Evolutionary conservation across 2,888 invertebrate species (phyloP), one percentile per base, ranked within the genome.

Genomic region (Agrypnus murinus): DNA sequence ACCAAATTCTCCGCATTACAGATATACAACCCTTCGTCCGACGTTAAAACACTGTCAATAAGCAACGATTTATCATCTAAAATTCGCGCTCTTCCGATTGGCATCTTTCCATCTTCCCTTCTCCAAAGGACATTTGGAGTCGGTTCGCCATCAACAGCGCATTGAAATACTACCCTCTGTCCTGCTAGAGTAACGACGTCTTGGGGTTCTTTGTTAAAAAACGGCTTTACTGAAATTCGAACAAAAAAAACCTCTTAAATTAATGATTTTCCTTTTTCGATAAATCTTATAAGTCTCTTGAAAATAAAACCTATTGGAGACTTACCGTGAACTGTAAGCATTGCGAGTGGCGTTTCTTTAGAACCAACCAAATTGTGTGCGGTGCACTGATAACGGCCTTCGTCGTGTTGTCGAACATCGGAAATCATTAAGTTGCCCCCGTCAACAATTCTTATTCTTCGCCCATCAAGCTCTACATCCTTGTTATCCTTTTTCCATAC

Each of bases 1-100:
- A 97, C 96, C 77, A 93, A 90, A 83, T 97, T 97, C 82, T 95
- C 94, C 15, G 96, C 97, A 83, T 94, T 92, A 85, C 97, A 97
- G 72, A 95, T 93, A 84, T 97, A 97, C 69, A 92, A 89, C 48
- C 96, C 97, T 80, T 95, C 95, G 85, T 97, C 97, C 53, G 90
- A 89, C 8, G 93, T 90, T 75, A 92, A 91, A 45, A 96, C 94
- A 80, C 92, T 91, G 81, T 94, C 94, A 81, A 97, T 94, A 77
- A 93, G 89, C 74, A 97, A 86, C 73, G 94, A 95, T 82, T 94
- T 94, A 82, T 92, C 92, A 70, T 92, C 91, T 65, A 91, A 86
- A 69, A 93, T 91, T 75, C 90, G 88, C 31, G 92, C 92, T 71
- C 93, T 88, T 67, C 94, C 93, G 59, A 93, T 92, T 4, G 96